Percentiles rank a stretch among this genome's conserved stretches.
Conservation (phyloP, 1,140 invertebrate genomes). For the Heliconius hermathena region DNA sequence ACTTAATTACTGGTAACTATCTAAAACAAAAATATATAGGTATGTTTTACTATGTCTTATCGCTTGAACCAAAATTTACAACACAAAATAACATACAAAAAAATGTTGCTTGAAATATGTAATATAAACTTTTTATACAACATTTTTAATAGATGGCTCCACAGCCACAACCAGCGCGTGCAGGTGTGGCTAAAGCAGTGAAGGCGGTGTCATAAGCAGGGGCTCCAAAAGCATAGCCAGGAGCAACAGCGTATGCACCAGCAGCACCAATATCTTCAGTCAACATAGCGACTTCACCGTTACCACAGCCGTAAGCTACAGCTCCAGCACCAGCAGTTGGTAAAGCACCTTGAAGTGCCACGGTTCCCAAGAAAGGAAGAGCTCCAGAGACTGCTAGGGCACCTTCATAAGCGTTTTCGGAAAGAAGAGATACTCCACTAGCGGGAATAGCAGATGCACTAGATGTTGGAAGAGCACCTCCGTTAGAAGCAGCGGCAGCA, state of each 20-base stretch:
- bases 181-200: not conserved
- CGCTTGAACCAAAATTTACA: no score
- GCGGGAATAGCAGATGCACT: conserved; percentile 44
- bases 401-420: conserved; percentile 43
- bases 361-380: conserved; percentile 38
- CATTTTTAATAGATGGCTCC: not conserved
- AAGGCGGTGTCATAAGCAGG: conserved; percentile 19
- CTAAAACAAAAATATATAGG: no score
- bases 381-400: conserved; percentile 33
- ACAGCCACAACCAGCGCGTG: not conserved
- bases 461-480: conserved; percentile 36
- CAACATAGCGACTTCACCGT: conserved; percentile 38
- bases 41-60: no score
- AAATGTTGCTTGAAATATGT: no score
- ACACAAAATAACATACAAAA: no score
- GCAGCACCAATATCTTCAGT: conserved; percentile 30
- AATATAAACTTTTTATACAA: no score
- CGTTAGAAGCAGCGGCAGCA: conserved; percentile 32
- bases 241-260: not conserved
- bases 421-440: conserved; percentile 26
- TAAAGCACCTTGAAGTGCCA: conserved; percentile 35
- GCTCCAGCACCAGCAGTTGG: conserved; percentile 48
- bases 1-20: no score
- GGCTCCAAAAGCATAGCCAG: not conserved
- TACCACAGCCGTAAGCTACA: conserved; percentile 43